Conservation (phyloP, 2,888 invertebrate genomes). For the Eupithecia pulchellata region DNA sequence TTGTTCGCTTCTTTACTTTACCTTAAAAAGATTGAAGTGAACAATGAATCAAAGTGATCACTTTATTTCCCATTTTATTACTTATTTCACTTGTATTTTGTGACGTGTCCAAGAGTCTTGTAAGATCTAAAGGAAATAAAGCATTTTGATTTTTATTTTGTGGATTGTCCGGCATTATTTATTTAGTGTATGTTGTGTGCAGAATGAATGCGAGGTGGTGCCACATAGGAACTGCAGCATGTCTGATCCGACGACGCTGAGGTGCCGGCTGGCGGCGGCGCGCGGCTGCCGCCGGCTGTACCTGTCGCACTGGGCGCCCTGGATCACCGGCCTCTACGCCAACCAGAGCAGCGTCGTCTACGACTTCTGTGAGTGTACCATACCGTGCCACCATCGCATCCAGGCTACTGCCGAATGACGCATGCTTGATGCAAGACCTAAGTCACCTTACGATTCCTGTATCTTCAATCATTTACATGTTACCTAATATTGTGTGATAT, state of each 20-base stretch:
- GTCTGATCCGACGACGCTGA: constrained; percentile 25
- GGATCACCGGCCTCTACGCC: constrained; percentile 49
- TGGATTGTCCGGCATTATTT: too few species aligned
- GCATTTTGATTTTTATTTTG: too few species aligned
- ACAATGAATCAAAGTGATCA: too few species aligned
- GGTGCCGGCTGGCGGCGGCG: constrained; percentile 44
- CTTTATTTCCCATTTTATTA: too few species aligned
- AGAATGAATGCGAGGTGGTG: neutral
- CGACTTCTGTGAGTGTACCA: constrained; percentile 50
- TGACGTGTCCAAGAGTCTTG: too few species aligned
- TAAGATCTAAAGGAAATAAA: too few species aligned
- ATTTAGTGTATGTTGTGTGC: neutral
- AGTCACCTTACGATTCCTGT: neutral
- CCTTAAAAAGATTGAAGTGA: too few species aligned
- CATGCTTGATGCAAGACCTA: neutral
- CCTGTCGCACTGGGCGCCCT: constrained; percentile 56
- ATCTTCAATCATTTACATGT: neutral
- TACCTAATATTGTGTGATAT: too few species aligned
- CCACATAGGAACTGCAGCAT: neutral
- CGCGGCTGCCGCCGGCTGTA: constrained; percentile 48
- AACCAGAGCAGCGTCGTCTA: constrained; percentile 16
- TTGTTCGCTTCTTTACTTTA: too few species aligned
- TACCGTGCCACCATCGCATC: neutral
- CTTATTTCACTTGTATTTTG: too few species aligned
- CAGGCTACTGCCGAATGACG: neutral